Evolutionary conservation across 2,113 vertebrate genomes (phyloP).

Genomic region (Carassius gibelio): DNA sequence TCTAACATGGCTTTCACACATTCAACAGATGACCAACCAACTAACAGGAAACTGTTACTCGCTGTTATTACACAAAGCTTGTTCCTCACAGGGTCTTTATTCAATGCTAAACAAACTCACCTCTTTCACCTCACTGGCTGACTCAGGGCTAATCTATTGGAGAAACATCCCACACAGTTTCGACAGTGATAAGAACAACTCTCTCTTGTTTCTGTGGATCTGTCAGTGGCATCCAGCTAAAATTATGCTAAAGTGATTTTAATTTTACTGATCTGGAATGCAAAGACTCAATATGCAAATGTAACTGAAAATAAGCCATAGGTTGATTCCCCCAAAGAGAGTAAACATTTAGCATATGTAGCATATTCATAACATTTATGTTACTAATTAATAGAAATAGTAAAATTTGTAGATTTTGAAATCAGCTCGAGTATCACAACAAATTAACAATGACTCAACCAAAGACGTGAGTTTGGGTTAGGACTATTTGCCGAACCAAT

Average conservation of each 20-base stretch:
- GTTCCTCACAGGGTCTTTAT: conserved; percentile 23
- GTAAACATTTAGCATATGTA: neutral
- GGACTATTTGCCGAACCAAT: too few relatives aligned
- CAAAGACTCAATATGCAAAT: neutral
- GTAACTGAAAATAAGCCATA: neutral
- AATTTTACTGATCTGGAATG: neutral
- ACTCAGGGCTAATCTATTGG: conserved; percentile 8
- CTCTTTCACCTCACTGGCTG: conserved; percentile 26
- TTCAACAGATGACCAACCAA: neutral
- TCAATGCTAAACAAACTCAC: conserved; percentile 17
- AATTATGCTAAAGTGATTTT: neutral
- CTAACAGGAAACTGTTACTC: neutral
- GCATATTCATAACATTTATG: too few relatives aligned
- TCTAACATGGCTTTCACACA: neutral
- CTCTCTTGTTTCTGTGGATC: neutral
- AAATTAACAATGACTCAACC: neutral
- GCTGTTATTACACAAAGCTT: neutral
- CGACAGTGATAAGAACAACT: neutral
- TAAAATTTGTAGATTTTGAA: too few relatives aligned
- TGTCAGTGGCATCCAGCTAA: neutral
- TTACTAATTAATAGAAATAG: neutral
- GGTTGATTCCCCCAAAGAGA: neutral
- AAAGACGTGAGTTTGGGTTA: neutral
- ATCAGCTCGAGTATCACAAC: neutral
- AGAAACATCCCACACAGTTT: conserved; percentile 31